phyloP scores from a whole-genome alignment of 2,797 vertebrate genomes.

The Acipenser transmontanus region DNA sequence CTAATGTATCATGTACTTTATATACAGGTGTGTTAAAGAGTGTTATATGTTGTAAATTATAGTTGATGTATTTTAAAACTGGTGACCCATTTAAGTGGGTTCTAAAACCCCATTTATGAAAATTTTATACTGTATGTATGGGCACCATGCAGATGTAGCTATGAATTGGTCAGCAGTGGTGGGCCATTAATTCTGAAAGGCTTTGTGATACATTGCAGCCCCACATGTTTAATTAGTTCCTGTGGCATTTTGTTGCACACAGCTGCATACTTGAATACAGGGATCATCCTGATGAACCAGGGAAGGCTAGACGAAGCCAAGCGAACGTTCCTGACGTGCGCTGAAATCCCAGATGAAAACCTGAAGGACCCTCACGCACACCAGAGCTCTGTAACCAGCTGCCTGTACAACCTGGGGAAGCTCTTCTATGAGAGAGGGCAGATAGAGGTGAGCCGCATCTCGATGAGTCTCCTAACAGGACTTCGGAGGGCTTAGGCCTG shows the following conservation, averaged over 20 bases:
- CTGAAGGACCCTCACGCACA: conserved; percentile 97
- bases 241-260: conserved; percentile 11
- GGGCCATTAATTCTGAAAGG: conserved; percentile 37
- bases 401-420: conserved; percentile 96
- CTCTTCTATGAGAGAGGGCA: conserved; percentile 91
- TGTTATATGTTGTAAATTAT: too few species aligned
- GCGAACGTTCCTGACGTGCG: conserved; percentile 87
- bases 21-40: too few species aligned
- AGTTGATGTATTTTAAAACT: too few species aligned
- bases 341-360: conserved; percentile 96
- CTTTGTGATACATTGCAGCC: conserved; percentile 29
- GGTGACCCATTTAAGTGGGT: too few species aligned
- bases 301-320: conserved; percentile 86
- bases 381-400: conserved; percentile 96
- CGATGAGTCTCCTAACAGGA: too few species aligned
- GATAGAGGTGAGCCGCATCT: conserved; percentile 72
- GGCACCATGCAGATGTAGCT: conserved; percentile 15
- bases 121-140: conserved; percentile 10
- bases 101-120: too few species aligned
- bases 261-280: conserved; percentile 99
- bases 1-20: too few species aligned
- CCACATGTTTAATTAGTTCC: conserved; percentile 45
- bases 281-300: conserved; percentile 96
- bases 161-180: conserved; percentile 33
- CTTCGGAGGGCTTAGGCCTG: too few species aligned